These are phyloP conservation scores for Carcharodon carcharias DNA, from an alignment of 2,797 vertebrate species.

Conservation along the genomic window DNA sequence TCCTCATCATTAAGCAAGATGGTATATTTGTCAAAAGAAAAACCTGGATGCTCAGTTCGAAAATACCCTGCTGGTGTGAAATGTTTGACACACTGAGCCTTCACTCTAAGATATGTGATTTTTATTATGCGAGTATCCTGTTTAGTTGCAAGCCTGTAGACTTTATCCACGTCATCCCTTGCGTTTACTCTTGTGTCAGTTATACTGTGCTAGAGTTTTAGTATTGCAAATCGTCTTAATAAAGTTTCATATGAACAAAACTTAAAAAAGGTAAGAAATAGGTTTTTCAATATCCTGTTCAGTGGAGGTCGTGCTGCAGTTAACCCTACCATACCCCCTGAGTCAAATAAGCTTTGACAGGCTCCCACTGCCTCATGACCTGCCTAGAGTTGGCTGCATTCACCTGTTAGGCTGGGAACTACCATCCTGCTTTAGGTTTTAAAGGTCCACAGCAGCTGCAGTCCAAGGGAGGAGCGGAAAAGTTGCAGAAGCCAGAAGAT, in stretches of 20 bases:
- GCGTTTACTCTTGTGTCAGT: background rate
- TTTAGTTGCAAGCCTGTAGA: background rate
- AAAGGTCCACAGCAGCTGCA: background rate
- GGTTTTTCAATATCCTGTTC: background rate
- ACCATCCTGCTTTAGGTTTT: background rate
- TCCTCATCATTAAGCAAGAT: constrained; percentile 33
- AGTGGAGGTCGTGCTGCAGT: no score
- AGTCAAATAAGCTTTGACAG: background rate
- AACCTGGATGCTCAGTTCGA: background rate
- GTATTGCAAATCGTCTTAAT: background rate
- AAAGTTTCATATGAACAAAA: background rate
- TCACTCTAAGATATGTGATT: background rate
- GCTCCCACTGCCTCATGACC: background rate
- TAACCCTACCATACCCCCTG: no score
- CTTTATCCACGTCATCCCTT: background rate
- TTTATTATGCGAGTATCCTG: background rate
- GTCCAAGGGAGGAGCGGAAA: background rate
- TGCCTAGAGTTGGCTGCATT: background rate
- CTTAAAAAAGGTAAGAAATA: background rate
- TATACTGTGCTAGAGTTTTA: background rate
- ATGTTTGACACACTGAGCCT: background rate
- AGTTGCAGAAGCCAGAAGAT: background rate
- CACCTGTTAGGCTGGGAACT: no score
- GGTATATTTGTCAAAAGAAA: background rate
- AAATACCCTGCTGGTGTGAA: background rate